Conservation (phyloP, 2,888 invertebrate genomes). For the Latheticus oryzae region DNA sequence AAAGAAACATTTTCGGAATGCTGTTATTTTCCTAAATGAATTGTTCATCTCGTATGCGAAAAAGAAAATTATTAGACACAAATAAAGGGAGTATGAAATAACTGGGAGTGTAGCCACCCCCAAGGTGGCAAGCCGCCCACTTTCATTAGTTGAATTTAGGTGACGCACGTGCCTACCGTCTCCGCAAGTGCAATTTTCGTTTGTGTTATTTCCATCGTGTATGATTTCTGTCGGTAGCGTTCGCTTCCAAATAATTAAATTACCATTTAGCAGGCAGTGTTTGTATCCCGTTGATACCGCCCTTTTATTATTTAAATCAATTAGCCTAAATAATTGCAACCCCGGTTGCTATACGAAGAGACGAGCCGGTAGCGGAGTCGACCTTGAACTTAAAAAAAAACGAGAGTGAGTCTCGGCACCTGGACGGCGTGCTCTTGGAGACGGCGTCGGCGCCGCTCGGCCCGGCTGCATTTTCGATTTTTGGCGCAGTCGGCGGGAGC, state of each 20-base stretch:
- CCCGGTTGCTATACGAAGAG: no score
- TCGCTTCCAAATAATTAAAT: slow-evolving; percentile 28
- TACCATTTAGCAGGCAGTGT: slow-evolving; percentile 12
- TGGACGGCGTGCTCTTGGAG: slow-evolving; percentile 8
- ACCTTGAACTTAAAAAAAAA: slow-evolving; percentile 31
- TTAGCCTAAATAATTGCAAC: slow-evolving; percentile 35
- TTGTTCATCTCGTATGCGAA: no score
- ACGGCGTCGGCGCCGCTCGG: slow-evolving; percentile 37
- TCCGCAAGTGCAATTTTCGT: slow-evolving; percentile 27
- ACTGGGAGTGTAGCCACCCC: no score
- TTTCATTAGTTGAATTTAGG: slow-evolving; percentile 29
- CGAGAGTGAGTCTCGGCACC: slow-evolving; percentile 9
- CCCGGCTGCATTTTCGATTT: slow-evolving; percentile 39
- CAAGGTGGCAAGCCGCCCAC: slow-evolving; percentile 9
- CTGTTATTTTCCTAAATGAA: no score
- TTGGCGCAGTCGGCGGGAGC: slow-evolving; percentile 26
- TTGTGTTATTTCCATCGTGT: slow-evolving; percentile 31
- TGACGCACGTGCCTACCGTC: slow-evolving; percentile 18
- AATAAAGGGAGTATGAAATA: no score
- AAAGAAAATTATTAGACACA: no score
- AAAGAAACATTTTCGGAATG: no score
- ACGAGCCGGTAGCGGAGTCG: slow-evolving; percentile 15
- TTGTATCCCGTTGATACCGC: slow-evolving; percentile 6
- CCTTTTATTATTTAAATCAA: slow-evolving; percentile 39
- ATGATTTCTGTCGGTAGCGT: not conserved